These are phyloP conservation scores for Upupa epops DNA, from an alignment of 2,113 vertebrate species.

Conservation along the genomic window DNA sequence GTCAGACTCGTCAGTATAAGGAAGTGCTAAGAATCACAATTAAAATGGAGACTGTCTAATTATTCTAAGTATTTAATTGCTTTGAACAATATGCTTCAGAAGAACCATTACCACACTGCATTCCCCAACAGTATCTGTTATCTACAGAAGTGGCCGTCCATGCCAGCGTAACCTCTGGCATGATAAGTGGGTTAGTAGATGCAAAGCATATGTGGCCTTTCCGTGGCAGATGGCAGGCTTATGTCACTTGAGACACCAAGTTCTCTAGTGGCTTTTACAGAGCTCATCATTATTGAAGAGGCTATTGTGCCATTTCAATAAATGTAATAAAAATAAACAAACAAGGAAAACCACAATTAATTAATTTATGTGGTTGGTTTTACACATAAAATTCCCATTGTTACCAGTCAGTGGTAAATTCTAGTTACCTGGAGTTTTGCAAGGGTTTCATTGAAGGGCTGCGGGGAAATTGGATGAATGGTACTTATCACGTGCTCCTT, in stretches of 20 bases:
- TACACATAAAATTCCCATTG: not conserved
- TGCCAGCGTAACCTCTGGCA: not conserved
- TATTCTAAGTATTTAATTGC: conserved; percentile 41
- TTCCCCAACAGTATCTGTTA: conserved; percentile 53
- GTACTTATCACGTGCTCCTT: not conserved
- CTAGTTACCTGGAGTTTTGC: not conserved
- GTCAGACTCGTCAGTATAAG: not conserved
- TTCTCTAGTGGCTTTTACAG: not conserved
- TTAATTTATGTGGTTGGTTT: not conserved
- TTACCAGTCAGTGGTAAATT: not conserved
- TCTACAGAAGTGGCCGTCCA: conserved; percentile 18
- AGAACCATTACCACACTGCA: conserved; percentile 33
- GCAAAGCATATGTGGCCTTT: conserved; percentile 29
- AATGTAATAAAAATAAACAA: not conserved
- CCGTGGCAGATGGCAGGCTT: conserved; percentile 34
- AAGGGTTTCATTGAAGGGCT: not conserved
- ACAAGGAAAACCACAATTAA: not conserved
- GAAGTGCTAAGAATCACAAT: not conserved
- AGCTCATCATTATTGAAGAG: not conserved
- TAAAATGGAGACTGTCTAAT: not conserved
- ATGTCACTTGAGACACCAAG: not conserved
- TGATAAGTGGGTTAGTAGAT: conserved; percentile 30
- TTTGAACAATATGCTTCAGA: conserved; percentile 43
- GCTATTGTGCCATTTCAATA: not conserved
- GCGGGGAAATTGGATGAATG: not conserved